phyloP scores from a whole-genome alignment of 2,797 vertebrate species.

The Babyrousa celebensis region DNA sequence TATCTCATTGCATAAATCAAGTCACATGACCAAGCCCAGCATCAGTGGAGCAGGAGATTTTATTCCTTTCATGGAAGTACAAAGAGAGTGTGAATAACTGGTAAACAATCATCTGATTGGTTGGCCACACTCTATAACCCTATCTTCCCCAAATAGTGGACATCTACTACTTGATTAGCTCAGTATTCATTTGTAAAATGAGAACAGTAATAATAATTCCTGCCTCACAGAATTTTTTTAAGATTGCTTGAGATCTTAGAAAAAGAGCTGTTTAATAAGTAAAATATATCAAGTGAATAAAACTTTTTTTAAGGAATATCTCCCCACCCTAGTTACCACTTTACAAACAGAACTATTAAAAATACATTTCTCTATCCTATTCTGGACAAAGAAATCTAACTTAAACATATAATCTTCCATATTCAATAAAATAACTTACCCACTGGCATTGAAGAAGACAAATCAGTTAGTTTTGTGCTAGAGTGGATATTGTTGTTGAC shows the following conservation, averaged over 20 bases:
- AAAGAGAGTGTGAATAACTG: not conserved
- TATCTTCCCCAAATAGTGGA: not conserved
- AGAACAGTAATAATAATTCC: not conserved
- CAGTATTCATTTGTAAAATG: constrained; percentile 26
- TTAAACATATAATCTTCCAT: not conserved
- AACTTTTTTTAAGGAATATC: constrained; percentile 54
- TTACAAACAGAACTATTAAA: constrained; percentile 30
- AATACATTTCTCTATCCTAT: not conserved
- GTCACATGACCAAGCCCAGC: not conserved
- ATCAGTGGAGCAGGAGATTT: not conserved
- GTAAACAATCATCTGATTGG: not conserved
- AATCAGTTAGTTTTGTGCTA: not conserved
- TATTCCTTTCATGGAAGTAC: not conserved
- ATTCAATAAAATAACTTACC: not conserved
- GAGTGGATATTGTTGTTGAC: not conserved
- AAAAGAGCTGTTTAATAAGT: not conserved
- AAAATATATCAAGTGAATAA: constrained; percentile 4
- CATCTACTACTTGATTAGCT: not conserved
- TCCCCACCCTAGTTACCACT: not conserved
- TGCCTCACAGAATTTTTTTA: not conserved
- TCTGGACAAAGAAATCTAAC: not conserved
- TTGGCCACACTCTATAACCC: not conserved
- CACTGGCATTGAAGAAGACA: not conserved
- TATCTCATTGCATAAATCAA: not conserved
- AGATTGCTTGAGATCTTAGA: constrained; percentile 13